These are phyloP conservation scores for Ferrisia virgata DNA, from an alignment of 2,888 invertebrate genomes.

Conservation along the genomic window DNA sequence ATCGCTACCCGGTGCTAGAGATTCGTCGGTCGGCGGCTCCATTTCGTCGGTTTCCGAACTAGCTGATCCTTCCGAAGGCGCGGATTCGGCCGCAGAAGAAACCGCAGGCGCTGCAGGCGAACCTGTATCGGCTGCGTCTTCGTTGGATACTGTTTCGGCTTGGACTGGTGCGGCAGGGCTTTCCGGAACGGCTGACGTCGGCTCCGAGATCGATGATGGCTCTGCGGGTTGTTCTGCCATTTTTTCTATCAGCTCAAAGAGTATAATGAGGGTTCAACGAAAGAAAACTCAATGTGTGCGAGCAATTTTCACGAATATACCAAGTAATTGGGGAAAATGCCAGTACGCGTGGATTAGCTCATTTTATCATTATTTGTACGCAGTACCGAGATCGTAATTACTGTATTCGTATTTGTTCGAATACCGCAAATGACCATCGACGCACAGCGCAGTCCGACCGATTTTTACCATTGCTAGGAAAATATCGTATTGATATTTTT, in stretches of 20 bases:
- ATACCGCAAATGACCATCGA: not conserved
- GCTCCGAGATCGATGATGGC: not conserved
- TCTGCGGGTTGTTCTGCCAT: not conserved
- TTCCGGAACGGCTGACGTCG: not conserved
- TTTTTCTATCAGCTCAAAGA: no score
- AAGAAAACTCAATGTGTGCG: not conserved
- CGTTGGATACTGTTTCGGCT: not conserved
- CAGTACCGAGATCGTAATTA: no score
- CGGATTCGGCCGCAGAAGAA: not conserved
- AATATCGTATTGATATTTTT: not conserved
- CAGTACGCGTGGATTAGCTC: not conserved
- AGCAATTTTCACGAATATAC: not conserved
- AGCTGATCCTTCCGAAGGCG: not conserved
- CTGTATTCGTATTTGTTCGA: not conserved
- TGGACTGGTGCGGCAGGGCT: not conserved
- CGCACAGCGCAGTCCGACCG: no score
- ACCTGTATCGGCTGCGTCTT: not conserved
- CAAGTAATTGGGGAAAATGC: not conserved
- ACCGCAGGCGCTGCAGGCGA: no score
- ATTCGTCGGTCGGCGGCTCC: not conserved
- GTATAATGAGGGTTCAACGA: not conserved
- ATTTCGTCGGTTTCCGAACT: not conserved
- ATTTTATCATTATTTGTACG: not conserved
- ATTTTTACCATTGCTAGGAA: not conserved
- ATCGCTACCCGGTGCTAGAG: not conserved